Evolutionary conservation across 2,113 vertebrate species (phyloP).

Genomic region (Neotoma lepida): DNA sequence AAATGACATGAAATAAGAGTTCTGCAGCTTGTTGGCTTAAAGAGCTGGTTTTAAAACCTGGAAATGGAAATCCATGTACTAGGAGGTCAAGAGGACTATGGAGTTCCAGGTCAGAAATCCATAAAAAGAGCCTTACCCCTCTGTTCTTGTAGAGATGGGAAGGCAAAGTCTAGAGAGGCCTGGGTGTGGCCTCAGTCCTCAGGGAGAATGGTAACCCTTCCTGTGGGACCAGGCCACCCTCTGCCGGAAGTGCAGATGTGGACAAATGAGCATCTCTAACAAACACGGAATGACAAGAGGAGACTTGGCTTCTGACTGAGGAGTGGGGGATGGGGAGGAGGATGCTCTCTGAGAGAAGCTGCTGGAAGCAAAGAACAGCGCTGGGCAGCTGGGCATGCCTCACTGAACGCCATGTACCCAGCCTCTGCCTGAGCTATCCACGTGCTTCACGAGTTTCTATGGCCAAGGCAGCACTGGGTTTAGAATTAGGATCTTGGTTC

Average conservation of each 20-base stretch:
- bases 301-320: slow-evolving; percentile 23
- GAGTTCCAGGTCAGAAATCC: background rate
- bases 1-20: background rate
- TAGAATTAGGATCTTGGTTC: background rate
- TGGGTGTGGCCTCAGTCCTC: background rate
- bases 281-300: slow-evolving; percentile 18
- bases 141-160: background rate
- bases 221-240: background rate
- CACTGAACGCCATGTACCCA: background rate
- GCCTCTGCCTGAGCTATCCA: background rate
- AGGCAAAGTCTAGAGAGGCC: background rate
- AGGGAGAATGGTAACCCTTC: background rate
- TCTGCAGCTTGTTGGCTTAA: background rate
- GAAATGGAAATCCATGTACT: background rate
- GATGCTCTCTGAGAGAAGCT: background rate
- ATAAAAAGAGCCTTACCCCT: background rate
- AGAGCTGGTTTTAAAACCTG: background rate
- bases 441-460: background rate
- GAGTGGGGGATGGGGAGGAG: background rate
- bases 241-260: background rate
- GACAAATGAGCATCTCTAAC: slow-evolving; percentile 24
- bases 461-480: background rate
- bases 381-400: background rate
- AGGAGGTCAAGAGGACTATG: too few species aligned
- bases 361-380: background rate